These are phyloP conservation scores for Gari tellinella DNA, from an alignment of 2,888 invertebrate genomes.

Conservation along the genomic window DNA sequence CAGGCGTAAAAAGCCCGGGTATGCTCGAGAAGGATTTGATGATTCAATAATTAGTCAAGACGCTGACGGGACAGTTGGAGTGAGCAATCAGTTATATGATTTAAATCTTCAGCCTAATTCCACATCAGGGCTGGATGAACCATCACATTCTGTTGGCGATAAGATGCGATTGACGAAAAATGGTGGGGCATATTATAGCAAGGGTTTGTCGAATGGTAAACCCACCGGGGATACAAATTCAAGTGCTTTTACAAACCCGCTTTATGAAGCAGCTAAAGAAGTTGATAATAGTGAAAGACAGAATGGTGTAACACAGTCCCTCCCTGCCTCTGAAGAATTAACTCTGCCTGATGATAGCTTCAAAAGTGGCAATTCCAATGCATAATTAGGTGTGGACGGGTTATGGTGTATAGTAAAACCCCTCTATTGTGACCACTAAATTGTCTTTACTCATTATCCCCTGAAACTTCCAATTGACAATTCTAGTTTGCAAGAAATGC, in stretches of 20 bases:
- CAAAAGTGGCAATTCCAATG: conserved; percentile 8
- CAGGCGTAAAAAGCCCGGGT: conserved; percentile 44
- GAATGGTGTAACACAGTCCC: conserved; percentile 17
- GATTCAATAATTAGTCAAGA: conserved; percentile 68
- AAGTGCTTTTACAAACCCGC: conserved; percentile 74
- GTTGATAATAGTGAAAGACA: conserved; percentile 25
- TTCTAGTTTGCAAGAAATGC: too few relatives aligned
- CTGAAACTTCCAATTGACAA: too few relatives aligned
- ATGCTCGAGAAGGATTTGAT: conserved; percentile 72
- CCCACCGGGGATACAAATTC: conserved; percentile 34
- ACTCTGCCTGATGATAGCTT: conserved; percentile 30
- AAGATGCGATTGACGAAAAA: conserved; percentile 65
- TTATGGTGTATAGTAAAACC: too few relatives aligned
- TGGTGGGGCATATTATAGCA: conserved; percentile 69
- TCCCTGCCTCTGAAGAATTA: conserved; percentile 42
- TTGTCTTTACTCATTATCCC: too few relatives aligned
- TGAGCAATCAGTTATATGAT: conserved; percentile 75
- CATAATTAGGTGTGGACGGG: not conserved
- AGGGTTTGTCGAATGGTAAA: conserved; percentile 40
- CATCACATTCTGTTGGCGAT: conserved; percentile 42
- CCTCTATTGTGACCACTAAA: too few relatives aligned
- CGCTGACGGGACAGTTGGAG: conserved; percentile 69
- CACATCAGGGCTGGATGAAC: conserved; percentile 39
- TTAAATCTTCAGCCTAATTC: conserved; percentile 48
- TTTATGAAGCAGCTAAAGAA: conserved; percentile 63